Percentiles rank a stretch among this genome's conserved stretches.
Evolutionary conservation across 2,113 vertebrate genomes (phyloP).

Genomic region (Brachionichthys hirsutus): DNA sequence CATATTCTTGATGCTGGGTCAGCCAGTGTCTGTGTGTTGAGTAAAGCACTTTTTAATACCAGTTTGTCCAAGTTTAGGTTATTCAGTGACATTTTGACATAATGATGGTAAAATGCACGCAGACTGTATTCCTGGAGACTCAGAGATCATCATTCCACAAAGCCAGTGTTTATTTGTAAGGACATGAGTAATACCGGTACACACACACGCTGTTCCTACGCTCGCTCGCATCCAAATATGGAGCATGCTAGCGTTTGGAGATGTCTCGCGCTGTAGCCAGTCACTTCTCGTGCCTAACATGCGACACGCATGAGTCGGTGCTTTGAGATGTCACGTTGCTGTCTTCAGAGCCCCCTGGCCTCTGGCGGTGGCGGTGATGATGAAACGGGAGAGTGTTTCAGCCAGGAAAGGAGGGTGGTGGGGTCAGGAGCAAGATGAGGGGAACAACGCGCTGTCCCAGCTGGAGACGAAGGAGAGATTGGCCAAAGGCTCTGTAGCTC

Average conservation of each 20-base stretch:
- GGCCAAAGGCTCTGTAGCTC: slow-evolving; percentile 79
- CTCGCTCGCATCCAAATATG: slow-evolving; percentile 12
- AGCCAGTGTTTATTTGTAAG: slow-evolving; percentile 6
- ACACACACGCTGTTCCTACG: background rate
- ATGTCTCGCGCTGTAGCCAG: background rate
- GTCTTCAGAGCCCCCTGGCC: background rate
- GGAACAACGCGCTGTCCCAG: slow-evolving; percentile 77
- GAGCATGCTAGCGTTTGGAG: background rate
- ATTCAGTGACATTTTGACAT: slow-evolving; percentile 1
- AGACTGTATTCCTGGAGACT: slow-evolving; percentile 3
- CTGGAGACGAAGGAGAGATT: slow-evolving; percentile 76
- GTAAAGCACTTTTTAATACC: slow-evolving; percentile 11
- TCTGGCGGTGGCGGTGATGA: slow-evolving; percentile 40
- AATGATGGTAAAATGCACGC: background rate
- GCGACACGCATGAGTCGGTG: slow-evolving; percentile 8
- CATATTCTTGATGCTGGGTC: slow-evolving; percentile 40
- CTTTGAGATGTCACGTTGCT: slow-evolving; percentile 12
- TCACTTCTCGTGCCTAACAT: slow-evolving; percentile 1
- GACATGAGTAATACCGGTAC: slow-evolving; percentile 14
- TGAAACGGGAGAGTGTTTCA: slow-evolving; percentile 66
- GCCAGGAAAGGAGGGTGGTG: slow-evolving; percentile 39
- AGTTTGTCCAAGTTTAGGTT: background rate
- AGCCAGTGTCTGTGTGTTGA: slow-evolving; percentile 38
- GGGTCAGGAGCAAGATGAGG: slow-evolving; percentile 47
- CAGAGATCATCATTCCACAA: slow-evolving; percentile 9